A percentile compares a stretch with the other conserved stretches of the same genome.
phyloP scores from a whole-genome alignment of 1,140 invertebrate genomes.

The Calosoma granatense region DNA sequence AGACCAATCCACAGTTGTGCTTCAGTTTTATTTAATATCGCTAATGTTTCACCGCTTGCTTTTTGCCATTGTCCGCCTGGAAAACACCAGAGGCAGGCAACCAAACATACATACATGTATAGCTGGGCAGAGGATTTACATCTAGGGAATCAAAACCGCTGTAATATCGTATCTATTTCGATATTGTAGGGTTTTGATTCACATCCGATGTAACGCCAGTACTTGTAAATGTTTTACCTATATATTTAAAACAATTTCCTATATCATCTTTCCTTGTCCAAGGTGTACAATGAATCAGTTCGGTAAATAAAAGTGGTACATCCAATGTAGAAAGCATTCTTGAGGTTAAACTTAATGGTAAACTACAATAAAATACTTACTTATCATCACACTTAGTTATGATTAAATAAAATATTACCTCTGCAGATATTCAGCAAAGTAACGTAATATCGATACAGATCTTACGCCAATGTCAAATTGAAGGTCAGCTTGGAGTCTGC shows the following conservation, averaged over 20 bases:
- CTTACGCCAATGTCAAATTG: constrained; percentile 61
- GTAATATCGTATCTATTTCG: too few relatives aligned
- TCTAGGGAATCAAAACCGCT: constrained; percentile 13
- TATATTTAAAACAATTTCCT: constrained; percentile 42
- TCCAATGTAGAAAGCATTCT: constrained; percentile 57
- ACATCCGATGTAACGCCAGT: too few relatives aligned
- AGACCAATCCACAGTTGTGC: constrained; percentile 58
- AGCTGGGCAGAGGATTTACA: too few relatives aligned
- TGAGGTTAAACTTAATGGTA: constrained; percentile 50
- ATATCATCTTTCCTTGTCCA: constrained; percentile 48
- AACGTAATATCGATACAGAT: constrained; percentile 58
- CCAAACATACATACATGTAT: background rate
- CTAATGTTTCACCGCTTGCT: constrained; percentile 42
- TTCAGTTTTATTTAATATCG: constrained; percentile 48
- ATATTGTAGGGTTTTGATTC: too few relatives aligned
- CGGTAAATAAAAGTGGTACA: constrained; percentile 57
- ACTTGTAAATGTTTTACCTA: constrained; percentile 28
- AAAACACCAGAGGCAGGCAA: constrained; percentile 7
- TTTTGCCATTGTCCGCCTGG: constrained; percentile 52
- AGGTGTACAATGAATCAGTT: constrained; percentile 54
- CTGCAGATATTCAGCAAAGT: constrained; percentile 39
- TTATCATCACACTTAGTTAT: background rate
- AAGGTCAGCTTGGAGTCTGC: constrained; percentile 50
- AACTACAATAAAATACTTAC: constrained; percentile 22
- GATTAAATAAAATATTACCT: constrained; percentile 14